These are phyloP conservation scores for Melieria picta DNA, from an alignment of 2,888 invertebrate genomes.

Conservation along the genomic window DNA sequence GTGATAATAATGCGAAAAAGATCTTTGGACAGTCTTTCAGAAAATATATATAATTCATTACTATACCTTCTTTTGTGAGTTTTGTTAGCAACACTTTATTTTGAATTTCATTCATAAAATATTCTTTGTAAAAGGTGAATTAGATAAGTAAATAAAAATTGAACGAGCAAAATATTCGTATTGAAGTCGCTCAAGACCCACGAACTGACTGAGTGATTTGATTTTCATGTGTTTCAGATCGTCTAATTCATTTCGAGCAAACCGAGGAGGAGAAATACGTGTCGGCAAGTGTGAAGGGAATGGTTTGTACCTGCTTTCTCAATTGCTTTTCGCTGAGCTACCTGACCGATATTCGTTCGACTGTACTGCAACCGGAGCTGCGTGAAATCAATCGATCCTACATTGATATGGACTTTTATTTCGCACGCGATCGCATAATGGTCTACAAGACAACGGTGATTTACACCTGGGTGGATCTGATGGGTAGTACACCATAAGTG, in stretches of 20 bases:
- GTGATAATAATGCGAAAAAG: no score
- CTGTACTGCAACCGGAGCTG: slow-evolving; percentile 33
- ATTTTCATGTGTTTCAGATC: slow-evolving; percentile 22
- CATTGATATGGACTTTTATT: slow-evolving; percentile 62
- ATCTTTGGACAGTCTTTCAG: no score
- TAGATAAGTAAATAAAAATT: no score
- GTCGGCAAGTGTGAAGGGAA: slow-evolving; percentile 44
- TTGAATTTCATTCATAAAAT: no score
- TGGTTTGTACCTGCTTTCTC: slow-evolving; percentile 58
- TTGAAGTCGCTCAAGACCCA: no score
- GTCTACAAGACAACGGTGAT: slow-evolving; percentile 65
- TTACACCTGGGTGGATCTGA: slow-evolving; percentile 65
- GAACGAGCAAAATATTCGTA: no score
- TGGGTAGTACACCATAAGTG: slow-evolving; percentile 57
- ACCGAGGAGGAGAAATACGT: slow-evolving; percentile 51
- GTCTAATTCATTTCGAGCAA: slow-evolving; percentile 47
- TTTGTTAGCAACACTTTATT: no score
- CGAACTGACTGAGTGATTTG: background rate
- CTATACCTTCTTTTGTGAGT: no score
- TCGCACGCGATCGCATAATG: slow-evolving; percentile 56
- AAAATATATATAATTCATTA: no score
- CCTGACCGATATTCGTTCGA: slow-evolving; percentile 47
- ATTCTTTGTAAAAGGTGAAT: no score
- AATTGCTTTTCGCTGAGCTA: slow-evolving; percentile 58
- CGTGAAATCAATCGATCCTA: slow-evolving; percentile 43